Conservation (phyloP, 53 echinoderm and acorn worm genomes). For the Arbacia lixula region DNA sequence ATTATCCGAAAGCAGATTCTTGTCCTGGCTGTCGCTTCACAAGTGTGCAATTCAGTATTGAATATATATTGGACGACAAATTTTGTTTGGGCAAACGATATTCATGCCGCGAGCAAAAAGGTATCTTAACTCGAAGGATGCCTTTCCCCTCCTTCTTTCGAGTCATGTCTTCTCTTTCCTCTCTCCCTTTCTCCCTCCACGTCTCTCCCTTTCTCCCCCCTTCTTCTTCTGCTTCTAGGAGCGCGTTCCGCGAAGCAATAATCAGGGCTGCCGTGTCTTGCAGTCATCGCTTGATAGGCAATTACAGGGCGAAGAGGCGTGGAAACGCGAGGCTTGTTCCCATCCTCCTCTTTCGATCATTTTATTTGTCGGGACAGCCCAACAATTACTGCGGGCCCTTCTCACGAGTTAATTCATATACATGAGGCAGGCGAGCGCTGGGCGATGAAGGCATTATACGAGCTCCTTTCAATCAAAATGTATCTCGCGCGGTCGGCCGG, state of each 20-base stretch:
- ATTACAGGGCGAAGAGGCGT: conserved; percentile 27
- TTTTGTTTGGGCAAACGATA: conserved; percentile 57
- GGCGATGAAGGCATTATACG: too few relatives aligned
- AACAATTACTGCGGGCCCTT: conserved; percentile 41
- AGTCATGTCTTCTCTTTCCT: background rate
- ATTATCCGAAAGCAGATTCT: conserved; percentile 40
- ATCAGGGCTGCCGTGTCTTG: background rate
- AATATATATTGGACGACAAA: conserved; percentile 54
- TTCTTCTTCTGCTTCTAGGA: background rate
- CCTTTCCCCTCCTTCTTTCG: conserved; percentile 14
- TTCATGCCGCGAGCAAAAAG: conserved; percentile 44
- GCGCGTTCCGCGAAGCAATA: conserved; percentile 24
- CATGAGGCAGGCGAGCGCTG: background rate
- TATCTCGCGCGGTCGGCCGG: too few relatives aligned
- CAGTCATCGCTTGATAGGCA: conserved; percentile 30
- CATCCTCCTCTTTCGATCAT: conserved; percentile 13
- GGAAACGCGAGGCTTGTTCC: conserved; percentile 12
- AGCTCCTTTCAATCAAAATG: conserved; percentile 37
- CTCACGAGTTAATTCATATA: conserved; percentile 14
- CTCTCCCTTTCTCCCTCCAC: background rate
- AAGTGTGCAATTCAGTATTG: conserved; percentile 56
- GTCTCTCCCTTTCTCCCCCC: background rate
- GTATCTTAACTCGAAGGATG: conserved; percentile 31
- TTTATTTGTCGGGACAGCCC: conserved; percentile 21
- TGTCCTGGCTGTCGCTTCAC: conserved; percentile 24